Base-by-base conservation (phyloP, 1,140 invertebrate genomes). In the Drosophila eugracilis region DNA sequence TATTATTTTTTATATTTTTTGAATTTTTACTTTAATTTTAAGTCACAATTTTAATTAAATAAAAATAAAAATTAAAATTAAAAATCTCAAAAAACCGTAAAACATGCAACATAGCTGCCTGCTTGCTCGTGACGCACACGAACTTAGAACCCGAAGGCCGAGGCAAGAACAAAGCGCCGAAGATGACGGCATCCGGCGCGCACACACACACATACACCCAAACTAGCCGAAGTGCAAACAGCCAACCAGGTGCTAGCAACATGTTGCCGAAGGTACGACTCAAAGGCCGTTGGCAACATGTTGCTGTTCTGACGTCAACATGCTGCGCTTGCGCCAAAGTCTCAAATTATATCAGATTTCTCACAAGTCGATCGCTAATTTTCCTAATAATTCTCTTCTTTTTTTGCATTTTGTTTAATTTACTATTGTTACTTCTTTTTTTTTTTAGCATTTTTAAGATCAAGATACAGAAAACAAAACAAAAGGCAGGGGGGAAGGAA, bases 181-280 rank as follows among this genome's bases (percentile, higher is more conserved):
- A 44, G 59, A 65, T 28, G 60, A 24, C n/a, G 28, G 41, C 28
- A 15, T 5, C n/a, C 17, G 24, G 7, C 19, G 10, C 19, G 12
- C n/a, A 48, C 10, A 28, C 42, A 30, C 34, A 19, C n/a, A 19
- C n/a, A n/a, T n/a, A 9, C 21, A n/a, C 15, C 39, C 24, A 12
- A 32, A 32, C 30, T 3, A 12, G 12, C 3, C 30, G 34, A 26
- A 9, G 5, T 28, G 14, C 17, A 24, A 28, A 7, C 28, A 67
- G 60, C 45, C 63, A 66, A 67, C 45, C 45, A 66, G 37, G 63
- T 37, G 36, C 26, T 14, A 7, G 21, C 60, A 39, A 34, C 19
- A 67, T 67, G 62, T 67, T 67, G 65, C 65, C 47, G 37, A 30
- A 67, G 62, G 62, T 44, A 44, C 21, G 58, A 14, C 19, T n/a